Evolutionary conservation across 2,888 invertebrate genomes (phyloP), one percentile per base, ranked within the genome.

Genomic region (Sepiola atlantica): DNA sequence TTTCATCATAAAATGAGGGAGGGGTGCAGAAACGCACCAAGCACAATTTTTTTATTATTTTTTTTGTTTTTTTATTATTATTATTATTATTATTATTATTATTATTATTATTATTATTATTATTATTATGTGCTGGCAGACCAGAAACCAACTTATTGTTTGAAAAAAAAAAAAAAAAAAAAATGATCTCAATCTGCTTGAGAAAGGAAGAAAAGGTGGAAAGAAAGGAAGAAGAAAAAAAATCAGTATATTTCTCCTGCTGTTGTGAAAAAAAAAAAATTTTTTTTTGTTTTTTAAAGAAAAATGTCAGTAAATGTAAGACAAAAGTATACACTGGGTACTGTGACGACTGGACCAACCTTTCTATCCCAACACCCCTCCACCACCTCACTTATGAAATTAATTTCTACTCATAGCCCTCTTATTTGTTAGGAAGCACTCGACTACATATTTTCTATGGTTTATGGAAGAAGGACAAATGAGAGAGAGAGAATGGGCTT

Each of bases 131-230:
- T 45, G 45, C n/a, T 55, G 14, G 18, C 92, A 92, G 28, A 45
- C 28, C 54, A 35, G 24, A 24, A 45, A 92, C 92, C 54, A 92
- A 45, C 24, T 18, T 55, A 45, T 92, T 92, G 45, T 35, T 45
- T 55, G 54, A 55, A 92, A 92, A 92, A 92, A 92, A 45, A 24
- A 91, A 91, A 28, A 10, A 54, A 54, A 45, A 92, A n/a, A 18
- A 55, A 45, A 92, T 92, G 92, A 92, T 92, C 92, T 92, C 92
- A 92, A 55, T 92, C 55, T 92, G 92, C 92, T 92, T 92, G 92
- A 92, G 92, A 92, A 92, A 4, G 77, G 32, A n/a, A 77, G n/a
- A n/a, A 77, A 77, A 32, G n/a, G 77, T 4, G 16, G 77, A 18
- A 32, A n/a, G 12, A 14, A n/a, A 14, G n/a, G 24, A 32, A 8